Conservation (phyloP, 2,113 vertebrate species). For the Manacus vitellinus region DNA sequence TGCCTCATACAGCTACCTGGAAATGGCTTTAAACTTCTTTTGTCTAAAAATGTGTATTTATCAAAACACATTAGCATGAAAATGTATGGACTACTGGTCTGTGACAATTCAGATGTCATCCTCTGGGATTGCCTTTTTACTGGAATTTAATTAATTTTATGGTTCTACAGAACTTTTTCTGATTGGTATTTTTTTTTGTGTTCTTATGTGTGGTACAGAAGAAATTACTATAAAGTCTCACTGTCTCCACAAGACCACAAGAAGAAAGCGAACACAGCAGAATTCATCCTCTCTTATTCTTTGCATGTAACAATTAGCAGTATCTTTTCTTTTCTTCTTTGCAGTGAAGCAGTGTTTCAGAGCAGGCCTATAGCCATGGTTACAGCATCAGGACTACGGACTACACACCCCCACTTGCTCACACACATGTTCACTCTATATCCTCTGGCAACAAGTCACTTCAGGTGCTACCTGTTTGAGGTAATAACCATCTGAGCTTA, state of each 20-base stretch:
- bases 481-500: neutral
- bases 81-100: neutral
- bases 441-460: neutral
- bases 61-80: neutral
- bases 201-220: neutral
- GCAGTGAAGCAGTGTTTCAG: accelerated
- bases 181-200: neutral
- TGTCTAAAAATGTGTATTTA: neutral
- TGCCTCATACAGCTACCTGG: neutral
- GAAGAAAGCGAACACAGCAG: neutral
- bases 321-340: accelerated
- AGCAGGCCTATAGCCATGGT: neutral
- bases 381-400: neutral
- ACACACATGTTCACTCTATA: accelerated
- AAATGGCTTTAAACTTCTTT: neutral
- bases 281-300: neutral
- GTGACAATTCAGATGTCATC: neutral
- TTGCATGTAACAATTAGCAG: neutral
- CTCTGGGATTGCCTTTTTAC: neutral
- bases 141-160: neutral
- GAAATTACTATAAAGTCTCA: neutral
- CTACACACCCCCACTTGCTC: neutral
- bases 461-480: neutral
- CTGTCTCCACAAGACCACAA: neutral
- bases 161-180: neutral